These are phyloP conservation scores for Drosophila obscura DNA, from an alignment of 1,140 invertebrate genomes.

Conservation along the genomic window DNA sequence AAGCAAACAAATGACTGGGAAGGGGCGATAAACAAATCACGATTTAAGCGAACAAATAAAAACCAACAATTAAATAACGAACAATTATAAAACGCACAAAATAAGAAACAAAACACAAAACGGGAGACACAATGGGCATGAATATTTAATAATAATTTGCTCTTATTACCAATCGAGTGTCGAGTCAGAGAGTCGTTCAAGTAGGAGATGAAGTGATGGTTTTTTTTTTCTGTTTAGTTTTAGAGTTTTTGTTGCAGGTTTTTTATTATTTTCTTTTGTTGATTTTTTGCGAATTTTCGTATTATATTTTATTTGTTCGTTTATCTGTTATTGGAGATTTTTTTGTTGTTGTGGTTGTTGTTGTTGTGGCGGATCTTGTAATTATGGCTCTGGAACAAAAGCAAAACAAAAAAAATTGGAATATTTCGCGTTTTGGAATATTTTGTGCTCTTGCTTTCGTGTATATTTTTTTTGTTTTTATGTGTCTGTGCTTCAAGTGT, in stretches of 20 bases:
- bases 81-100: constrained; percentile 46
- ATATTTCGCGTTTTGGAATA: constrained; percentile 59
- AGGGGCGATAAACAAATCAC: constrained; percentile 8
- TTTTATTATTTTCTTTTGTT: constrained; percentile 25
- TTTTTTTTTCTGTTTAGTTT: constrained; percentile 33
- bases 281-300: constrained; percentile 35
- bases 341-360: constrained; percentile 18
- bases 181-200: constrained; percentile 78
- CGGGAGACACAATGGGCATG: constrained; percentile 72
- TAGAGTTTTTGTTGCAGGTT: constrained; percentile 27
- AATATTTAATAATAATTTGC: constrained; percentile 68
- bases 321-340: constrained; percentile 8
- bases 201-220: constrained; percentile 59
- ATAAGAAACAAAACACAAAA: constrained; percentile 55
- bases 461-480: constrained; percentile 6
- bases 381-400: constrained; percentile 73
- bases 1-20: constrained; percentile 40
- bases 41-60: constrained; percentile 48
- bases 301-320: not conserved
- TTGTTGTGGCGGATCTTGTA: constrained; percentile 60
- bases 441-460: constrained; percentile 55
- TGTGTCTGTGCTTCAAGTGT: constrained; percentile 32
- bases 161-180: constrained; percentile 80
- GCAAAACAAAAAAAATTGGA: constrained; percentile 55
- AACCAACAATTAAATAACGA: constrained; percentile 52